phyloP scores from a whole-genome alignment of 2,113 vertebrate genomes.

The Ailurus styani region DNA sequence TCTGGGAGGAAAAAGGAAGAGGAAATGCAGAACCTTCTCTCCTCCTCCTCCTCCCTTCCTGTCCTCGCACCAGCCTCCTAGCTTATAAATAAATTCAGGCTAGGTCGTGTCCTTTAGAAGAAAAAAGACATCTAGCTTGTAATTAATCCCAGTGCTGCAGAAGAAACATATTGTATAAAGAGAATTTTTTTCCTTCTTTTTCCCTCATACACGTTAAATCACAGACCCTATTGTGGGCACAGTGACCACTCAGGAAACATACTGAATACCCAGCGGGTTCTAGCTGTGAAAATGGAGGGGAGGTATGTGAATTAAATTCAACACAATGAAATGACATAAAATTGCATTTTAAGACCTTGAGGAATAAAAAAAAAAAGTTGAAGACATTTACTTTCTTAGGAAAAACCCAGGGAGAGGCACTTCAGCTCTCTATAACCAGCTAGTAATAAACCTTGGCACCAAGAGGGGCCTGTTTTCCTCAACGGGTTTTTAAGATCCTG shows the following conservation, averaged over 20 bases:
- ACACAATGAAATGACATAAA: not conserved
- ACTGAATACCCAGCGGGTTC: not conserved
- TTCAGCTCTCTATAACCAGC: not conserved
- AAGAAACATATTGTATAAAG: too few species aligned
- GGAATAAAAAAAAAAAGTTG: not conserved
- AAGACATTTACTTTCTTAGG: not conserved
- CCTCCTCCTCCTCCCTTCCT: not conserved
- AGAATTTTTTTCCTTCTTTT: too few species aligned
- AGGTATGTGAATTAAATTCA: not conserved
- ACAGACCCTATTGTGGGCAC: not conserved
- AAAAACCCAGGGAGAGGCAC: not conserved
- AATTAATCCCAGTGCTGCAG: not conserved
- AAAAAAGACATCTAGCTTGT: not conserved
- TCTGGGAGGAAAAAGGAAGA: not conserved
- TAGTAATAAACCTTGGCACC: not conserved
- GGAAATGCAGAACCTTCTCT: rapidly evolving
- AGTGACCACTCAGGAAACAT: not conserved
- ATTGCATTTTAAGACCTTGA: not conserved
- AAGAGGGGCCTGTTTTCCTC: not conserved
- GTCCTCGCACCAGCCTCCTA: not conserved
- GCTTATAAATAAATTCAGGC: not conserved
- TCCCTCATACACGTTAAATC: rapidly evolving
- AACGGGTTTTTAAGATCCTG: not conserved
- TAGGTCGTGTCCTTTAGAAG: not conserved
- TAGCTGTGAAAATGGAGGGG: not conserved